Conservation (phyloP, 2,113 vertebrate species). For the Corydoras maculifer region DNA sequence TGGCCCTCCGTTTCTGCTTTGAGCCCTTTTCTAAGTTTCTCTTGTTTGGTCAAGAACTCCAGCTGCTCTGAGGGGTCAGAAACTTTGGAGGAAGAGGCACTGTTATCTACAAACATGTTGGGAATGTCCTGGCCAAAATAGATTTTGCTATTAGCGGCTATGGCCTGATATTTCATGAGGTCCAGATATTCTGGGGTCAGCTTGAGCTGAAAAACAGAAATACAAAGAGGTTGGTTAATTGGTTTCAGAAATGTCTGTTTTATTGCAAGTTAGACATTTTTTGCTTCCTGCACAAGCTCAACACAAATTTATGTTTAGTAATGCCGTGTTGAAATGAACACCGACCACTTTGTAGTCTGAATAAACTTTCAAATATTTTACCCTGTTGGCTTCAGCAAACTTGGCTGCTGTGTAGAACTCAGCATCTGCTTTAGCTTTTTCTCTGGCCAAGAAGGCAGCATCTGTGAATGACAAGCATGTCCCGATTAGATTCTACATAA, state of each 20-base stretch:
- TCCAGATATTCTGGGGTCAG: slow-evolving; percentile 90
- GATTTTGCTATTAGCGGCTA: slow-evolving; percentile 91
- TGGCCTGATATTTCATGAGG: slow-evolving; percentile 87
- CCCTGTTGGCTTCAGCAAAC: slow-evolving; percentile 82
- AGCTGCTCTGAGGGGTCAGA: slow-evolving; percentile 46
- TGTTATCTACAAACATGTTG: slow-evolving; percentile 77
- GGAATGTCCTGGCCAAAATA: slow-evolving; percentile 95
- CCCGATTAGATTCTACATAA: neutral
- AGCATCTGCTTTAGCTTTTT: slow-evolving; percentile 86
- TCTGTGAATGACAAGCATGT: slow-evolving; percentile 60
- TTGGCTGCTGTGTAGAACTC: slow-evolving; percentile 84
- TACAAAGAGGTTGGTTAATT: too few species aligned
- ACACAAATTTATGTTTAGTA: neutral
- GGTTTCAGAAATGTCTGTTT: neutral
- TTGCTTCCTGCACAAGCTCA: neutral
- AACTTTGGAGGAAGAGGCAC: slow-evolving; percentile 58
- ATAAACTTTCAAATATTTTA: slow-evolving; percentile 49
- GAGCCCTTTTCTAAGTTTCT: slow-evolving; percentile 52
- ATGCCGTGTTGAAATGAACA: neutral
- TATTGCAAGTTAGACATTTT: neutral
- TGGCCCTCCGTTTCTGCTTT: slow-evolving; percentile 31
- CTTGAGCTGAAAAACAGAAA: slow-evolving; percentile 71
- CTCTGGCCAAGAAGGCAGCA: slow-evolving; percentile 83
- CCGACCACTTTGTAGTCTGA: neutral
- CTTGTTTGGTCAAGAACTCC: slow-evolving; percentile 51